Base-by-base conservation (phyloP, 2,113 vertebrate genomes). In the Percopsis transmontana region DNA sequence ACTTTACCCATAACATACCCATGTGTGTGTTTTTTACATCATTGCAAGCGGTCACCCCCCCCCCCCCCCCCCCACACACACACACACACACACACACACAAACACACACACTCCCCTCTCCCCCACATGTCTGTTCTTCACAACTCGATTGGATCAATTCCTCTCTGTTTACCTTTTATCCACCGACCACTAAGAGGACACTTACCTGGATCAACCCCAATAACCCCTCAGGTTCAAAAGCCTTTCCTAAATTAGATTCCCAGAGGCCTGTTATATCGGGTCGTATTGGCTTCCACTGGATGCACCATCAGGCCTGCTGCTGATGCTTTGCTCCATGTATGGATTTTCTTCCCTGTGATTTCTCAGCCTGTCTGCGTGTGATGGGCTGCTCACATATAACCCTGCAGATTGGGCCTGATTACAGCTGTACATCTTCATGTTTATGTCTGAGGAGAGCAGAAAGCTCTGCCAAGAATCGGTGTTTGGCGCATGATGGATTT, bases 331-430 rank as follows among this genome's bases (percentile, higher is more conserved):
- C 63, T 79, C 64, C 80, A 56, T 16, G 71, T 86, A 90, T 88
- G 68, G 88, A 90, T 91, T 91, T 87, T 68, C 83, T 79, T 76
- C 86, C 76, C 70, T 75, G 75, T 76, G 70, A 77, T 81, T 85
- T 81, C 73, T 88, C 66, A 70, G 74, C 71, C 72, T 78, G 80
- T 87, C 85, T 68, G 44, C 63, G 62, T 61, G 74, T 85, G 89
- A 90, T 84, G 73, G 76, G 86, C 84, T 77, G 83, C 77, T 87
- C 75, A 81, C 72, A 71, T 85, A 68, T 75, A 81, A 78, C 61
- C 63, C 79, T 67, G 83, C 81, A 83, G 82, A 85, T 70, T 44
- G 73, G 63, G 12, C 67, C 76, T 86, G 84, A 90, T 85, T 81
- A 79, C 52, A 2, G 75, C 56, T 48, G 66, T 88, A 79, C 74